These are phyloP conservation scores for Drosophila nebulosa DNA, from an alignment of 1,140 invertebrate genomes.

Conservation along the genomic window DNA sequence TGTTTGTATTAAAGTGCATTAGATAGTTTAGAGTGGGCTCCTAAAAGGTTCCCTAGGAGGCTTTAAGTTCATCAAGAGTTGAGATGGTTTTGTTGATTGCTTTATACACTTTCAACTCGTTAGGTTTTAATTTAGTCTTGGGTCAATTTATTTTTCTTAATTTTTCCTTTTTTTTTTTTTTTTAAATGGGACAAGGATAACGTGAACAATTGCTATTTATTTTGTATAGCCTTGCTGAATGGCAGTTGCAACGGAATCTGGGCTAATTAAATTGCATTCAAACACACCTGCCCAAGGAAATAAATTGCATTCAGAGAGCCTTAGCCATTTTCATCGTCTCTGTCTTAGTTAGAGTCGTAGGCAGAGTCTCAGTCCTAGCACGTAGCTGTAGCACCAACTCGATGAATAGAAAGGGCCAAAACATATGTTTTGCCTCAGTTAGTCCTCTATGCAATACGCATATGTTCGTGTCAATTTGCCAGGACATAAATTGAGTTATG, in stretches of 20 bases:
- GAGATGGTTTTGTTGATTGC: neutral
- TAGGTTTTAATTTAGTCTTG: conserved; percentile 32
- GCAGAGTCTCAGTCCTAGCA: conserved; percentile 4
- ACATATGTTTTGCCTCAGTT: conserved; percentile 41
- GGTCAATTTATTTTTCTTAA: conserved; percentile 33
- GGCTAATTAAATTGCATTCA: conserved; percentile 72
- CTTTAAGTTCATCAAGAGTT: conserved; percentile 25
- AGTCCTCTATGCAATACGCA: conserved; percentile 43
- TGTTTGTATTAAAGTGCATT: neutral
- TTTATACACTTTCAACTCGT: neutral
- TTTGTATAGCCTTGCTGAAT: conserved; percentile 22
- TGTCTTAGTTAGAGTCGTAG: neutral
- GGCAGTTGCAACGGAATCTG: conserved; percentile 37
- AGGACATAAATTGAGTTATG: conserved; percentile 57
- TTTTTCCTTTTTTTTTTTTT: conserved; percentile 2
- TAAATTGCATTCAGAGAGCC: conserved; percentile 36
- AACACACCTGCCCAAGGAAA: conserved; percentile 49
- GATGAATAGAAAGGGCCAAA: conserved; percentile 37
- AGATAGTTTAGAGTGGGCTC: neutral
- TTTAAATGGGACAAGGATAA: conserved; percentile 28
- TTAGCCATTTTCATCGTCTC: neutral
- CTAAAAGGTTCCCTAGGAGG: neutral
- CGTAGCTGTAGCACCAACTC: conserved; percentile 17
- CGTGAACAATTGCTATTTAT: conserved; percentile 63
- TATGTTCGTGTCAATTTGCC: conserved; percentile 60